Base-by-base conservation (phyloP, 2,888 invertebrate genomes). In the Pogonocherus hispidulus region DNA sequence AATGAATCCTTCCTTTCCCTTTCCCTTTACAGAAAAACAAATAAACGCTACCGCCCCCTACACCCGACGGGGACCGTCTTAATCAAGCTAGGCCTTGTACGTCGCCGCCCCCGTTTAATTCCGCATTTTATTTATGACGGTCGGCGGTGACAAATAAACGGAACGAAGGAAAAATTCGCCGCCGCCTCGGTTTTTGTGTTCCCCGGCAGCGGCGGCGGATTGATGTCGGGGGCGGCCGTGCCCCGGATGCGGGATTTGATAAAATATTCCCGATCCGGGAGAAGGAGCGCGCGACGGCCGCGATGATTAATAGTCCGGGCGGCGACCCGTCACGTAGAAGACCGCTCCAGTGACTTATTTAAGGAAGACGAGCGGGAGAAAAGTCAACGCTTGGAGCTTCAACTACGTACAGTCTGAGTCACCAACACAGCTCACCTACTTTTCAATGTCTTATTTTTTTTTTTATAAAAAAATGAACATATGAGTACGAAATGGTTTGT, bases 111-210 rank as follows among this genome's bases (percentile, higher is more conserved):
- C 32, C 32, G 9, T 8, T 32, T 32, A 32, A 32, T 32, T 32
- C 32, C 32, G 32, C 9, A 22, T 49, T 49, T 49, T 49, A 49
- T 49, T 49, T 49, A 22, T 49, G 20, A 49, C 47, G n/a, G 47
- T 20, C 19, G 22, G n/a, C 47, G 20, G 47, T 49, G 20, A 49
- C 22, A 49, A 49, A 49, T 49, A 49, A 49, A 49, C 22, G 47
- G 9, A 20, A 8, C 22, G 47, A 19, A 20, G 19, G 19, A 49
- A 49, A n/a, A 49, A 22, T 49, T 9, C 20, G 20, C 47, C n/a
- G n/a, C n/a, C n/a, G 47, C 3, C 19, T 20, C n/a, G 19, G 47
- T 49, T 20, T 22, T 20, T 19, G 47, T 8, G 20, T n/a, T 18
- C 2, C 5, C 3, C 20, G n/a, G n/a, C n/a, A n/a, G n/a, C n/a